Conservation (phyloP, 2,888 invertebrate genomes). For the Lepetodrilus schrolli region DNA sequence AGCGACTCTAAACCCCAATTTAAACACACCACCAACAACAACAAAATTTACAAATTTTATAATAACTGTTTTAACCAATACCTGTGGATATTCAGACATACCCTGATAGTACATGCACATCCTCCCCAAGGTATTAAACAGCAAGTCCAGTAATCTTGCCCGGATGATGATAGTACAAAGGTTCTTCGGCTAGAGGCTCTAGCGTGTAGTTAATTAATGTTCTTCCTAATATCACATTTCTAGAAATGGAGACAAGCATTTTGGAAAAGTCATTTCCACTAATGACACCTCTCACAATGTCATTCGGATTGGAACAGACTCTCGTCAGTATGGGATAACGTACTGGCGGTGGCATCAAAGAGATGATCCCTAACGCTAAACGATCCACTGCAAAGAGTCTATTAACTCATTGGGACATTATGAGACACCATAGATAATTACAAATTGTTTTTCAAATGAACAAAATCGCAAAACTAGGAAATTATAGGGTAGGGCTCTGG, state of each 20-base stretch:
- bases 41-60: too few relatives aligned
- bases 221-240: neutral
- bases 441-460: constrained; percentile 26
- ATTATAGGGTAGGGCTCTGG: neutral
- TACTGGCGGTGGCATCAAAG: constrained; percentile 5
- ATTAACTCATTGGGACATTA: constrained; percentile 21
- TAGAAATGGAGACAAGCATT: constrained; percentile 1
- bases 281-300: neutral
- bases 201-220: constrained; percentile 11
- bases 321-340: neutral
- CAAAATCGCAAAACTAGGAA: neutral
- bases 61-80: too few relatives aligned
- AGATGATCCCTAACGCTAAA: constrained; percentile 10
- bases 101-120: too few relatives aligned
- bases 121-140: too few relatives aligned
- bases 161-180: too few relatives aligned
- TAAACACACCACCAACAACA: too few relatives aligned
- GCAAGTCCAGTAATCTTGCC: too few relatives aligned
- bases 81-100: too few relatives aligned
- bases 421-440: constrained; percentile 13
- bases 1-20: too few relatives aligned
- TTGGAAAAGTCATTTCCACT: constrained; percentile 17
- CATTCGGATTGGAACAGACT: neutral
- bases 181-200: too few relatives aligned
- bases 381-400: neutral